Base-by-base conservation (phyloP, 1,140 invertebrate genomes). In the Spodoptera frugiperda region DNA sequence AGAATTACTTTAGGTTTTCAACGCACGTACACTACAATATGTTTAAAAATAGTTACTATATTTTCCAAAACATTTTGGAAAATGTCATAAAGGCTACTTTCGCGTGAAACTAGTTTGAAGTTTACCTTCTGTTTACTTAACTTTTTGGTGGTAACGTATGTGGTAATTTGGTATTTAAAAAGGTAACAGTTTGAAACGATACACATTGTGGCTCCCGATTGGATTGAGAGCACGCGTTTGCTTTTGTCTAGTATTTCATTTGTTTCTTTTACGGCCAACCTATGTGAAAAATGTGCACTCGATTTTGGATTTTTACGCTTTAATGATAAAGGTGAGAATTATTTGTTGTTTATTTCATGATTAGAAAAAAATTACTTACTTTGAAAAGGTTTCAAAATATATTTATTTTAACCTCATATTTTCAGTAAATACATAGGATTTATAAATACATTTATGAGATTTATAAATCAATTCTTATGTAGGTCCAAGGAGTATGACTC, bases 81-180 rank as follows among this genome's bases (percentile, higher is more conserved):
- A 39, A 39, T 39, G 1, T 10, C 9, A 39, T 39, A 39, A 39
- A 39, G 33, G 33, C 1, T 10, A 53, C 17, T 53, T 19, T 19
- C 15, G 6, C 1, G 33, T 17, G 11, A 5, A 19, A 19, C 8
- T 46, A 9, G 11, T 39, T 8, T 46, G 12, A 9, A 19, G 19
- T 59, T 15, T 9, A 72, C 30, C 55, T 61, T 59, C 39, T 49
- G 17, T 46, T 25, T 3, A 3, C 5, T 17, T 39, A 51, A 14
- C 10, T 15, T 30, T 33, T 9, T 21, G 2, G 55, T 65, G 57
- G 17, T 6, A 21, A 65, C 21, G 51, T 74, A 39, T 54, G 57
- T 53, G 59, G 59, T 75, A 75, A 65, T 65, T 63, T 65, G 72
- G 67, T 75, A 75, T 75, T 75, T 75, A 75, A 75, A 39, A 65